These are phyloP conservation scores for Cossypha niveicapilla DNA, from an alignment of 2,797 vertebrate species.

Conservation along the genomic window DNA sequence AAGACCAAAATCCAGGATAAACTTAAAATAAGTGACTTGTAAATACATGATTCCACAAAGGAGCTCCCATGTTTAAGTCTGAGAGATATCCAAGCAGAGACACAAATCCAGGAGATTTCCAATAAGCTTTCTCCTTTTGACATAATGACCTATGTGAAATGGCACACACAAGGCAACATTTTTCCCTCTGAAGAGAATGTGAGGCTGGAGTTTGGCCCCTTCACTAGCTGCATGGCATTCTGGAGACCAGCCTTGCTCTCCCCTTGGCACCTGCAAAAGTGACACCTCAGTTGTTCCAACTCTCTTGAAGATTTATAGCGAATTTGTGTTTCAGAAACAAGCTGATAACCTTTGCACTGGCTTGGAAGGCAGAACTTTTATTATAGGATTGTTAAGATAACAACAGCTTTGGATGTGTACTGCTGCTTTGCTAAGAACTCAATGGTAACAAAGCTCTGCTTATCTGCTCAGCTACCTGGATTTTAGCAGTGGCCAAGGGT, in stretches of 20 bases:
- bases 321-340: slow-evolving; percentile 20
- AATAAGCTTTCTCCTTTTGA: neutral
- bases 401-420: neutral
- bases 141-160: neutral
- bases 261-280: neutral
- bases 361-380: slow-evolving; percentile 5
- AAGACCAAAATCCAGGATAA: neutral
- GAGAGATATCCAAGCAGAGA: neutral
- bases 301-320: neutral
- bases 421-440: neutral
- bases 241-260: neutral
- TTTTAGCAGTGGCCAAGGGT: neutral
- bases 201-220: neutral
- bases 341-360: slow-evolving; percentile 34
- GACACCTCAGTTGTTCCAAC: neutral
- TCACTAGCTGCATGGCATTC: neutral
- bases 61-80: neutral
- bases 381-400: slow-evolving; percentile 19
- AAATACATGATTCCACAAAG: neutral
- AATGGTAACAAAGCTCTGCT: neutral
- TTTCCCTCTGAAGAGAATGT: neutral
- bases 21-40: neutral
- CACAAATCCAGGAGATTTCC: neutral
- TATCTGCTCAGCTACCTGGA: neutral
- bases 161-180: neutral